Evolutionary conservation across 2,797 vertebrate genomes (phyloP).

Genomic region (Dendrocincla fuliginosa): DNA sequence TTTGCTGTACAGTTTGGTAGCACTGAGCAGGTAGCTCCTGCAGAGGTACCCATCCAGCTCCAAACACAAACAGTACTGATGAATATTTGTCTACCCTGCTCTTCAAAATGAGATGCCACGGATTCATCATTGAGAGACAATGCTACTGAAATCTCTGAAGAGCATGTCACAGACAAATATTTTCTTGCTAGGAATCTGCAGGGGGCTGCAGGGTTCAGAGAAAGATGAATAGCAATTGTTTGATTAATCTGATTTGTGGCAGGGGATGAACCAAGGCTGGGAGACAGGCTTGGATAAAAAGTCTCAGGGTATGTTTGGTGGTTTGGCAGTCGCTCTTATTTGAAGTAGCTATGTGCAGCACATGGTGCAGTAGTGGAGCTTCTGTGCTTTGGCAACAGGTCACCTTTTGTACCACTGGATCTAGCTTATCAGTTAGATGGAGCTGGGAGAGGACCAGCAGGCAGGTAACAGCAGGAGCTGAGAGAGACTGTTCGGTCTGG

Average conservation of each 20-base stretch:
- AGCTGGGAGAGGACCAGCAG: not conserved
- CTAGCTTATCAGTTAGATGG: not conserved
- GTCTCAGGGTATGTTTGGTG: not conserved
- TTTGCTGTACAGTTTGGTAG: not conserved
- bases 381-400: not conserved
- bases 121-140: accelerated
- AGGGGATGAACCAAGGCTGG: not conserved
- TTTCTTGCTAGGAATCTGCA: not conserved
- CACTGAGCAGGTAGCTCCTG: not conserved
- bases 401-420: not conserved
- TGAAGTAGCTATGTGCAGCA: not conserved
- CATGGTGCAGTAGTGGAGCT: not conserved
- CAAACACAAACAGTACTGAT: not conserved
- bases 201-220: not conserved
- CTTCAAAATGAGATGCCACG: not conserved
- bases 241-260: not conserved
- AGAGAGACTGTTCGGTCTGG: not conserved
- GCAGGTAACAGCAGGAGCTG: not conserved
- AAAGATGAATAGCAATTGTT: not conserved
- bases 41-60: not conserved
- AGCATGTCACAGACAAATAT: not conserved
- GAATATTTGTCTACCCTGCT: accelerated
- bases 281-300: not conserved
- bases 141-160: not conserved
- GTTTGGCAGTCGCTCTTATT: not conserved